These are phyloP conservation scores for Megalurothrips usitatus DNA, from an alignment of 2,888 invertebrate genomes.

Conservation along the genomic window DNA sequence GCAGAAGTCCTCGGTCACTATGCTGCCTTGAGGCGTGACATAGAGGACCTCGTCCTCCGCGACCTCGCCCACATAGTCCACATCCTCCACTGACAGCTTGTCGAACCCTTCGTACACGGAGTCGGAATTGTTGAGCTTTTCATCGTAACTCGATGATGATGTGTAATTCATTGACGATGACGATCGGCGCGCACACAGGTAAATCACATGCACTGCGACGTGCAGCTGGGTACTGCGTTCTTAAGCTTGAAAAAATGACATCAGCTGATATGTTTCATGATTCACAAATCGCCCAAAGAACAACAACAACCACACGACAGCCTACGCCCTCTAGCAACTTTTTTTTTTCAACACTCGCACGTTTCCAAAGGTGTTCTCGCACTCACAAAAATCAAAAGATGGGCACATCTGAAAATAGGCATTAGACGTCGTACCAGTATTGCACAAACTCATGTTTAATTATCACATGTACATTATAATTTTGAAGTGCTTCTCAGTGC, in stretches of 20 bases:
- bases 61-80: background rate
- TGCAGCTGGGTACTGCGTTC: background rate
- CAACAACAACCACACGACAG: conserved; percentile 1
- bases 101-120: conserved; percentile 6
- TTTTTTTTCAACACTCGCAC: background rate
- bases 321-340: background rate
- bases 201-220: background rate
- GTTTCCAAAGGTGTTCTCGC: background rate
- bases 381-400: background rate
- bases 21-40: conserved; percentile 11
- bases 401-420: background rate
- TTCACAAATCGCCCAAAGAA: background rate
- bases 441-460: background rate
- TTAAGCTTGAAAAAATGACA: conserved; percentile 5
- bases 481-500: background rate
- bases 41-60: conserved; percentile 10
- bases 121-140: background rate
- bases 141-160: background rate
- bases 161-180: conserved; percentile 17
- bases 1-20: background rate
- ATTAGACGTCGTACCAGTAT: no score
- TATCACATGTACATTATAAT: background rate
- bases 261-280: conserved; percentile 13
- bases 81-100: conserved; percentile 19
- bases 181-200: background rate